Evolutionary conservation across 2,888 invertebrate genomes (phyloP).

Genomic region (Aleiodes testaceus): DNA sequence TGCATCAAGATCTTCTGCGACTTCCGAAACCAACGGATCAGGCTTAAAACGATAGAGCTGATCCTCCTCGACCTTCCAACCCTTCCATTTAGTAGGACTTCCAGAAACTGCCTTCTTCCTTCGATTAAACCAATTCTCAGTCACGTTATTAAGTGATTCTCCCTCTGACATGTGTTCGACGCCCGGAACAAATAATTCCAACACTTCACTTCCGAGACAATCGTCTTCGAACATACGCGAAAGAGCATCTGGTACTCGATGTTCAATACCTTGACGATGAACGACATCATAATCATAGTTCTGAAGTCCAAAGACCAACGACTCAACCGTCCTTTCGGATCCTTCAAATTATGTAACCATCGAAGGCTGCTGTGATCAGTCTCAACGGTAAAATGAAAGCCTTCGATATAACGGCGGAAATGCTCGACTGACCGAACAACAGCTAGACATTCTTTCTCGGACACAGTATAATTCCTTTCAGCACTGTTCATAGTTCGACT

Average conservation of each 20-base stretch:
- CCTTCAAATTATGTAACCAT: constrained; percentile 52
- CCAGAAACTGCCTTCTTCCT: no score
- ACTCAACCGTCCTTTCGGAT: constrained; percentile 47
- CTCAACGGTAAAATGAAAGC: constrained; percentile 47
- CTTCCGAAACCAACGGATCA: background rate
- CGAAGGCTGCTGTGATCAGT: constrained; percentile 43
- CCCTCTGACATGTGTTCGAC: no score
- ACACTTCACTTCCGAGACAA: background rate
- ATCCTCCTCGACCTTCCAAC: no score
- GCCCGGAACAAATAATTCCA: no score
- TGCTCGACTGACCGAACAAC: constrained; percentile 2
- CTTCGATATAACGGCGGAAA: constrained; percentile 15
- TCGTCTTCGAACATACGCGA: constrained; percentile 41
- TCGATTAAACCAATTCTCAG: no score
- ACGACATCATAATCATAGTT: constrained; percentile 45
- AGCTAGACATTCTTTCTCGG: constrained; percentile 7
- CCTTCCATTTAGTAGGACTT: no score
- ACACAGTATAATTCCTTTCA: background rate
- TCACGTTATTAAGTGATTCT: no score
- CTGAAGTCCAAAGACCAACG: constrained; percentile 51
- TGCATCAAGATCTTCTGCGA: no score
- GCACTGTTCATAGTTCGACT: background rate
- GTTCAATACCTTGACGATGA: constrained; percentile 27
- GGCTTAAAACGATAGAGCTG: no score
- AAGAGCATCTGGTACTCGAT: constrained; percentile 32